Evolutionary conservation across 2,888 invertebrate genomes (phyloP).

Genomic region (Thera obeliscata): DNA sequence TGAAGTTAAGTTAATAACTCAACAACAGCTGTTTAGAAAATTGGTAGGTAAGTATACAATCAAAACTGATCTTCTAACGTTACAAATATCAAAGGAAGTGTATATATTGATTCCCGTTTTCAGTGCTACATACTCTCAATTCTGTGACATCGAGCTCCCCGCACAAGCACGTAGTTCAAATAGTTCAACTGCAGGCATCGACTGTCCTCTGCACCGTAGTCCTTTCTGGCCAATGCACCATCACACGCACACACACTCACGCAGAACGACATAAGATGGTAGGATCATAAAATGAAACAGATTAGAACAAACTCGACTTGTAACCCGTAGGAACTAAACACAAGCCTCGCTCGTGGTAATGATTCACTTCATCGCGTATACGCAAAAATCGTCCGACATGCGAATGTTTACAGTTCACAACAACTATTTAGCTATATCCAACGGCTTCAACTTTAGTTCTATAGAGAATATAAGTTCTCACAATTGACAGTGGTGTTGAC

Average conservation of each 20-base stretch:
- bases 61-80: slow-evolving; percentile 36
- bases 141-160: slow-evolving; percentile 28
- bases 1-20: slow-evolving; percentile 9
- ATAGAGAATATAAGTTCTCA: slow-evolving; percentile 52
- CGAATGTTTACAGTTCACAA: slow-evolving; percentile 52
- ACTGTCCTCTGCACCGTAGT: slow-evolving; percentile 18
- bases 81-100: slow-evolving; percentile 35
- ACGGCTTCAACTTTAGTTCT: slow-evolving; percentile 51
- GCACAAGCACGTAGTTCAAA: slow-evolving; percentile 13
- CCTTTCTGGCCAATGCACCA: slow-evolving; percentile 18
- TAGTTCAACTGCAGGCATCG: slow-evolving; percentile 21
- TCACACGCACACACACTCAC: slow-evolving; percentile 26
- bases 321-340: slow-evolving; percentile 81
- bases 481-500: slow-evolving; percentile 59
- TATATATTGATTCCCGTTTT: slow-evolving; percentile 43
- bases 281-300: slow-evolving; percentile 48
- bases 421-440: slow-evolving; percentile 22
- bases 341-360: slow-evolving; percentile 77
- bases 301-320: slow-evolving; percentile 54
- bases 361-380: slow-evolving; percentile 62
- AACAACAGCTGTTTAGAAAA: slow-evolving; percentile 26
- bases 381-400: slow-evolving; percentile 56
- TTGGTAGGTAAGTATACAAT: slow-evolving; percentile 37
- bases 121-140: slow-evolving; percentile 39
- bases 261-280: slow-evolving; percentile 24